phyloP scores from a whole-genome alignment of 2,113 vertebrate genomes.

The Psilopogon haemacephalus region DNA sequence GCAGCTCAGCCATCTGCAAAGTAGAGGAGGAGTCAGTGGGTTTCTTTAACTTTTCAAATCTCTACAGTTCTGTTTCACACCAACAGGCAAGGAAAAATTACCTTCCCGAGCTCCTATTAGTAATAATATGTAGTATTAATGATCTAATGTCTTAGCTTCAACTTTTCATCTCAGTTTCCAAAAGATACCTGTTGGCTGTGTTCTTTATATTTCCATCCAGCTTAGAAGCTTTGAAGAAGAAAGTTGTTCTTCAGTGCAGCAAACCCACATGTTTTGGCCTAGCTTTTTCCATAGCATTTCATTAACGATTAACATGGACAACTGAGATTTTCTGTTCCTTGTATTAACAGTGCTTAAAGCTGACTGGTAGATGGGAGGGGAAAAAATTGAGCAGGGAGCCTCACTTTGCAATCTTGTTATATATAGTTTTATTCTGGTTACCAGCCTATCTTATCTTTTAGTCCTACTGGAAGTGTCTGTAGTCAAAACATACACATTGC shows the following conservation, averaged over 20 bases:
- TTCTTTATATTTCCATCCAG: not conserved
- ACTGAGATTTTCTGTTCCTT: not conserved
- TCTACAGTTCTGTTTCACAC: not conserved
- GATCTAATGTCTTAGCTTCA: slow-evolving; percentile 13
- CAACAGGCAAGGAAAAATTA: slow-evolving; percentile 20
- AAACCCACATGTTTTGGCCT: not conserved
- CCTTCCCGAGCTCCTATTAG: not conserved
- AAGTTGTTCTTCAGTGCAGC: not conserved
- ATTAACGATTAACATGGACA: not conserved
- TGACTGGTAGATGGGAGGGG: not conserved
- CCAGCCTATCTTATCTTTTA: not conserved
- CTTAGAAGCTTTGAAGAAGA: not conserved
- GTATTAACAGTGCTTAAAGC: not conserved
- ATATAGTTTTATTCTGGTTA: not conserved
- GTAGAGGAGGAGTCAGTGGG: slow-evolving; percentile 24
- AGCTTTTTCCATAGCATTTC: not conserved
- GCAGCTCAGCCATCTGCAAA: slow-evolving; percentile 47
- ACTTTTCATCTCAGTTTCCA: not conserved
- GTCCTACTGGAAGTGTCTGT: not conserved
- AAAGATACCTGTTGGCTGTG: not conserved
- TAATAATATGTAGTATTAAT: not conserved
- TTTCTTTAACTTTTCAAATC: slow-evolving; percentile 50
- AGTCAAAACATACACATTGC: not conserved
- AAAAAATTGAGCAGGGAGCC: accelerated
- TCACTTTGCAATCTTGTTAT: not conserved